These are phyloP conservation scores for Brachyptera putata DNA, from an alignment of 2,888 invertebrate species.

Conservation along the genomic window DNA sequence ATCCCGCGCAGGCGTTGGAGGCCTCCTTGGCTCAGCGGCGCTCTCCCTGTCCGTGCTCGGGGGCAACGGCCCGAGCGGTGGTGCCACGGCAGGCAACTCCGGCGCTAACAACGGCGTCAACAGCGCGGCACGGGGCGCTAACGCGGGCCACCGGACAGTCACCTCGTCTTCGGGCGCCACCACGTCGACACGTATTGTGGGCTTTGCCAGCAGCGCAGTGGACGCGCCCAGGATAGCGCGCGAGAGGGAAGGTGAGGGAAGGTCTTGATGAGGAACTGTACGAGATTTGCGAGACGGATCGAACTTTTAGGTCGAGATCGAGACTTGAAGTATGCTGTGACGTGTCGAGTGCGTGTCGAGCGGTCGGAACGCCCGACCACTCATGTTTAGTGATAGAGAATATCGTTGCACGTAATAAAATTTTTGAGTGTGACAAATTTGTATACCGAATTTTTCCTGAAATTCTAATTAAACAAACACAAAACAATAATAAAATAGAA, in stretches of 20 bases:
- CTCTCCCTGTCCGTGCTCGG: slow-evolving; percentile 41
- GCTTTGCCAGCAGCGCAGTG: slow-evolving; percentile 43
- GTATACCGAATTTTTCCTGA: too few relatives aligned
- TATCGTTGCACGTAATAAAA: too few relatives aligned
- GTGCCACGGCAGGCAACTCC: slow-evolving; percentile 11
- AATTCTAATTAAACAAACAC: too few relatives aligned
- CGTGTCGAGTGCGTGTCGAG: too few relatives aligned
- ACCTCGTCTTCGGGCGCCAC: slow-evolving; percentile 26
- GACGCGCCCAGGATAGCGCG: slow-evolving; percentile 45
- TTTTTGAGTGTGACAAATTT: too few relatives aligned
- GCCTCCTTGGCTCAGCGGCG: slow-evolving; percentile 41
- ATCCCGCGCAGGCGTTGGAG: slow-evolving; percentile 40
- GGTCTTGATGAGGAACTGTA: too few relatives aligned
- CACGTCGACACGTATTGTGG: slow-evolving; percentile 43
- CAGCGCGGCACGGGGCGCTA: slow-evolving; percentile 15
- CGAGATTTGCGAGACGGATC: too few relatives aligned
- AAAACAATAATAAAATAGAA: too few relatives aligned
- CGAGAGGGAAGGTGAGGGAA: slow-evolving; percentile 50
- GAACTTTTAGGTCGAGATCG: too few relatives aligned
- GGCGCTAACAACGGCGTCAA: slow-evolving; percentile 4
- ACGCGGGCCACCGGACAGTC: slow-evolving; percentile 24
- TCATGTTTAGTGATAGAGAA: too few relatives aligned
- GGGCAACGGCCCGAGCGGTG: slow-evolving; percentile 4
- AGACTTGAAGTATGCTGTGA: too few relatives aligned
- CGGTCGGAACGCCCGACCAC: too few relatives aligned